phyloP scores from a whole-genome alignment of 2,888 invertebrate genomes.

The Chrysolina oricalcia region DNA sequence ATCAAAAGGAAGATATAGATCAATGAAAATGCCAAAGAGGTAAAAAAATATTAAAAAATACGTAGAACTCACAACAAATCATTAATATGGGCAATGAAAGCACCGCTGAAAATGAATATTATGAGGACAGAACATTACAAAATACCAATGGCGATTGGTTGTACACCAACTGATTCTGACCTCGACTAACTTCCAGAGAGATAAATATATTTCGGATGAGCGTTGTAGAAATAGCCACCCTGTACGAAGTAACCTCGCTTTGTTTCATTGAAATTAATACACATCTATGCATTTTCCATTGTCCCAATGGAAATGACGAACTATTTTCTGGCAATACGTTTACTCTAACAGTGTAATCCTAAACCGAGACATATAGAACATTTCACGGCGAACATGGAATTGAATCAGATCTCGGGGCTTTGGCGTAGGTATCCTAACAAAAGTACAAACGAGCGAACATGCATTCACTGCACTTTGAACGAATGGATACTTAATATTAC shows the following conservation, averaged over 20 bases:
- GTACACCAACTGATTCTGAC: not conserved
- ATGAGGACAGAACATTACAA: no score
- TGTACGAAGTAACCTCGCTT: not conserved
- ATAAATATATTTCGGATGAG: not conserved
- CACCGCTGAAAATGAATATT: no score
- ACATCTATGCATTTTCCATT: not conserved
- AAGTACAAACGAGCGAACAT: constrained; percentile 62
- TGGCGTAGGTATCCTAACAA: constrained; percentile 61
- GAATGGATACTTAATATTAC: constrained; percentile 63
- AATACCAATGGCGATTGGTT: no score
- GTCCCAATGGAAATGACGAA: constrained; percentile 36
- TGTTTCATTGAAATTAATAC: not conserved
- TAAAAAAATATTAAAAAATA: no score
- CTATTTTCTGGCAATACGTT: constrained; percentile 47
- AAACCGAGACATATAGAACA: constrained; percentile 47
- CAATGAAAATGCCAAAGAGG: no score
- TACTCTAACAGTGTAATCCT: constrained; percentile 50
- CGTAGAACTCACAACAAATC: no score
- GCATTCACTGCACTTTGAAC: constrained; percentile 63
- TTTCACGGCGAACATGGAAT: constrained; percentile 46
- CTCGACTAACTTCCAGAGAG: not conserved
- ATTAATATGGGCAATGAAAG: no score
- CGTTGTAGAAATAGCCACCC: not conserved
- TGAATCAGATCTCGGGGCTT: constrained; percentile 44
- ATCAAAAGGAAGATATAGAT: no score